Evolutionary conservation across 2,888 invertebrate genomes (phyloP).

Genomic region (Lasioglossum morio): DNA sequence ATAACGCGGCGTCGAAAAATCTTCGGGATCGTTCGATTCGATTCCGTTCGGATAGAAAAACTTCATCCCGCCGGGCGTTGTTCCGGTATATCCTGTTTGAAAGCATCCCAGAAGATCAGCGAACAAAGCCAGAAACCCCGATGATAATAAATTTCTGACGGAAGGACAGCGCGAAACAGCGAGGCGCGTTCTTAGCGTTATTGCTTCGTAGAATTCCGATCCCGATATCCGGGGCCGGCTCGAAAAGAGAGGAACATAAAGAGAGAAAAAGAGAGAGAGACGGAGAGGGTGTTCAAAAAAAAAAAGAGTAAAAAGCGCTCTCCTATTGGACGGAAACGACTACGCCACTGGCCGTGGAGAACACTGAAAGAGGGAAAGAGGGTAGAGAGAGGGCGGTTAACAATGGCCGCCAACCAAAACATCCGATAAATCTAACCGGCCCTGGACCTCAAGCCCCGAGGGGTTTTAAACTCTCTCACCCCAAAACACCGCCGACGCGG

Average conservation of each 20-base stretch:
- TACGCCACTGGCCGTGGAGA: slow-evolving; percentile 72
- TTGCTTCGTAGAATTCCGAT: slow-evolving; percentile 38
- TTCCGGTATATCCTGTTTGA: background rate
- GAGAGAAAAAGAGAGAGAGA: background rate
- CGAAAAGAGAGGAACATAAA: slow-evolving; percentile 19
- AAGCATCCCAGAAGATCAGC: background rate
- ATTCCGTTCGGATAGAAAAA: background rate
- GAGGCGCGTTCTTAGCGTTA: slow-evolving; percentile 48
- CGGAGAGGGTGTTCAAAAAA: background rate
- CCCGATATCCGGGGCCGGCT: slow-evolving; percentile 32
- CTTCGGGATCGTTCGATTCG: slow-evolving; percentile 7
- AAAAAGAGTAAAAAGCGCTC: slow-evolving; percentile 57
- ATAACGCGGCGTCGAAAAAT: slow-evolving; percentile 41
- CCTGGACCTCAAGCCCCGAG: slow-evolving; percentile 83
- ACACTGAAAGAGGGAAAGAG: slow-evolving; percentile 67
- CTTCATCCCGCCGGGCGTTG: slow-evolving; percentile 1
- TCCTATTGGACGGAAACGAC: slow-evolving; percentile 60
- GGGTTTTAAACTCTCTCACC: slow-evolving; percentile 83
- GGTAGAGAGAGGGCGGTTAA: slow-evolving; percentile 78
- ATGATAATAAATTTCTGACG: slow-evolving; percentile 1
- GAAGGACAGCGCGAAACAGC: slow-evolving; percentile 31
- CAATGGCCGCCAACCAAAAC: slow-evolving; percentile 85
- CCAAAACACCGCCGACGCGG: slow-evolving; percentile 73
- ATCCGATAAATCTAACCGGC: slow-evolving; percentile 85
- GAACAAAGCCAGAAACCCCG: background rate